Evolutionary conservation across 2,888 invertebrate genomes (phyloP).

Genomic region (Trissolcus japonicus): DNA sequence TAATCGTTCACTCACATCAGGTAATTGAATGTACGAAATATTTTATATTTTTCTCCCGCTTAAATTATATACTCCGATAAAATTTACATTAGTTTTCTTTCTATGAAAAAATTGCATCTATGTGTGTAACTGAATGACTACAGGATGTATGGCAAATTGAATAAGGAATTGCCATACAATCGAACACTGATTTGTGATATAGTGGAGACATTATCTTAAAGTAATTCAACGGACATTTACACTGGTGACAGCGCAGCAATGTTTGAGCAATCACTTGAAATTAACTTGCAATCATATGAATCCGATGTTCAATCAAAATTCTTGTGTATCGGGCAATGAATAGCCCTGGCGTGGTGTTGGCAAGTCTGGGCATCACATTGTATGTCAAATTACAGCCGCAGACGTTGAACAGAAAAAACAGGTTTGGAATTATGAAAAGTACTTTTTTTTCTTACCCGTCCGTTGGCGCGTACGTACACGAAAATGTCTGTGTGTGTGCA

Average conservation of each 20-base stretch:
- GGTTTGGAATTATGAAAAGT: slow-evolving; percentile 20
- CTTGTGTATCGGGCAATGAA: neutral
- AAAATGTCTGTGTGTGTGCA: neutral
- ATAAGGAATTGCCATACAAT: no score
- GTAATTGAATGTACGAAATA: no score
- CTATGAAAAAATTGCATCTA: no score
- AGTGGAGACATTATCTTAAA: no score
- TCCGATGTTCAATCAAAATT: slow-evolving; percentile 7
- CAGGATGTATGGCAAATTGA: no score
- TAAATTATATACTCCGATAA: no score
- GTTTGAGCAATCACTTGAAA: neutral
- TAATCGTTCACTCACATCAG: no score
- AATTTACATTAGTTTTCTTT: no score
- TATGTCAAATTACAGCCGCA: slow-evolving; percentile 13
- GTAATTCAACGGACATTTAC: no score
- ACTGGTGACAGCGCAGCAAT: neutral
- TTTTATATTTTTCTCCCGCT: no score
- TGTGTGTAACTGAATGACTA: no score
- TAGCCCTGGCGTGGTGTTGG: neutral
- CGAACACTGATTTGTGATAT: no score
- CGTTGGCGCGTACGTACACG: slow-evolving; percentile 4
- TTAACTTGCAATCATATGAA: neutral
- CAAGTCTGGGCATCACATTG: slow-evolving; percentile 7
- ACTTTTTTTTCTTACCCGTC: slow-evolving; percentile 7
- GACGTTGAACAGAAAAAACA: slow-evolving; percentile 13